Conservation (phyloP, 2,797 vertebrate species). For the Pseudocheirus occidentalis region DNA sequence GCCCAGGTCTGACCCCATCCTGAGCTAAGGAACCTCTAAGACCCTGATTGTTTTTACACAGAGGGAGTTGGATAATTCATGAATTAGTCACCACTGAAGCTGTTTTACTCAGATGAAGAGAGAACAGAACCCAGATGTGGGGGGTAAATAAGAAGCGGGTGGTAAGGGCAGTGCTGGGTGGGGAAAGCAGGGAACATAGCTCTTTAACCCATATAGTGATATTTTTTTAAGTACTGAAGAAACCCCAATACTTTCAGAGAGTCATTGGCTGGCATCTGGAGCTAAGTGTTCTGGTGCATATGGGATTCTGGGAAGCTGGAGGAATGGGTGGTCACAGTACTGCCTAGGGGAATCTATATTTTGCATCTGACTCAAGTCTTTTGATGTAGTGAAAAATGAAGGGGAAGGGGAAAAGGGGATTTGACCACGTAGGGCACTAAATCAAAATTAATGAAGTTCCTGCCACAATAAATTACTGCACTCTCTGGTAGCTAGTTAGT, state of each 20-base stretch:
- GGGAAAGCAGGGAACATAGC: too few species aligned
- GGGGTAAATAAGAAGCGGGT: not conserved
- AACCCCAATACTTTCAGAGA: not conserved
- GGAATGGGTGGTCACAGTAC: not conserved
- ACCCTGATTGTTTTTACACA: not conserved
- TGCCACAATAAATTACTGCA: slow-evolving; percentile 62
- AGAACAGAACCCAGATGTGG: not conserved
- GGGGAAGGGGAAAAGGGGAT: not conserved
- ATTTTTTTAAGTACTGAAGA: not conserved
- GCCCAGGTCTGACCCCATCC: not conserved
- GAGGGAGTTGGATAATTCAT: not conserved
- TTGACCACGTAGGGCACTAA: slow-evolving; percentile 9
- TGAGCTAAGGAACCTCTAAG: not conserved
- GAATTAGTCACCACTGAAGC: not conserved
- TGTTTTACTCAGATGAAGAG: not conserved
- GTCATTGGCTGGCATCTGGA: not conserved
- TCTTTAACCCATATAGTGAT: not conserved
- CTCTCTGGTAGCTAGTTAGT: slow-evolving; percentile 14
- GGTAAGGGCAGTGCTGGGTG: too few species aligned
- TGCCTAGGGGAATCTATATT: not conserved
- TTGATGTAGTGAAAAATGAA: not conserved
- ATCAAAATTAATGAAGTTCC: slow-evolving; percentile 82
- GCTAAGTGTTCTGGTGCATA: not conserved
- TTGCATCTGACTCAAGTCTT: not conserved
- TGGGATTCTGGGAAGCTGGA: not conserved